phyloP scores from a whole-genome alignment of 2,888 invertebrate species.

The Drosophila leonis region DNA sequence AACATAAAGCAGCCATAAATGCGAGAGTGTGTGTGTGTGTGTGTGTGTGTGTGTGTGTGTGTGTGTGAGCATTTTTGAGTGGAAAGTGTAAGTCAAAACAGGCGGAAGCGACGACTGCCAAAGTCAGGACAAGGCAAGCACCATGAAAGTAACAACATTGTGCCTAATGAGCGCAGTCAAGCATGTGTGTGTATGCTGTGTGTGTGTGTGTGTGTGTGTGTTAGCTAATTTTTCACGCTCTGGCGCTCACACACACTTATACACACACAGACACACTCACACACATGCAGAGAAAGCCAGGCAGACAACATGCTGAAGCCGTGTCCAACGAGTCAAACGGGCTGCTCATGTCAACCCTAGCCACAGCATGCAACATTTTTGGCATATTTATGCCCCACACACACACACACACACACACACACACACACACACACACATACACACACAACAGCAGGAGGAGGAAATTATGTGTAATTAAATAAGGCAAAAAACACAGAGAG shows the following conservation, averaged over 20 bases:
- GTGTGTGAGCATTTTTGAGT: conserved; percentile 54
- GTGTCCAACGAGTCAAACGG: conserved; percentile 57
- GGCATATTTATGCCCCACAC: conserved; percentile 52
- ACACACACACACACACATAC: background rate
- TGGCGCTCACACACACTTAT: conserved; percentile 16
- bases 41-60: conserved; percentile 8
- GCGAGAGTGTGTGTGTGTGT: conserved; percentile 3
- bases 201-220: conserved; percentile 22
- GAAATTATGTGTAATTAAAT: conserved; percentile 67
- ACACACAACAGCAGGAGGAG: conserved; percentile 29
- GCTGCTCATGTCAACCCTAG: conserved; percentile 37
- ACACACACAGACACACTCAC: conserved; percentile 3
- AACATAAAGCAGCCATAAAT: conserved; percentile 43
- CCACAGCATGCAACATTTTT: conserved; percentile 55
- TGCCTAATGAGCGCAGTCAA: conserved; percentile 74
- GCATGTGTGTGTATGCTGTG: conserved; percentile 35
- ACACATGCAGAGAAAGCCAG: background rate
- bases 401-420: conserved; percentile 10
- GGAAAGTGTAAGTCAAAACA: conserved; percentile 60
- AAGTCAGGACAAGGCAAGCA: conserved; percentile 65
- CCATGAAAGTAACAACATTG: conserved; percentile 70
- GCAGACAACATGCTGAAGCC: conserved; percentile 36
- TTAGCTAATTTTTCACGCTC: conserved; percentile 62
- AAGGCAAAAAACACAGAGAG: conserved; percentile 39
- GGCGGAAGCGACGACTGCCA: conserved; percentile 57